Evolutionary conservation across 2,888 invertebrate genomes (phyloP).

Genomic region (Branchipolynoe longqiensis): DNA sequence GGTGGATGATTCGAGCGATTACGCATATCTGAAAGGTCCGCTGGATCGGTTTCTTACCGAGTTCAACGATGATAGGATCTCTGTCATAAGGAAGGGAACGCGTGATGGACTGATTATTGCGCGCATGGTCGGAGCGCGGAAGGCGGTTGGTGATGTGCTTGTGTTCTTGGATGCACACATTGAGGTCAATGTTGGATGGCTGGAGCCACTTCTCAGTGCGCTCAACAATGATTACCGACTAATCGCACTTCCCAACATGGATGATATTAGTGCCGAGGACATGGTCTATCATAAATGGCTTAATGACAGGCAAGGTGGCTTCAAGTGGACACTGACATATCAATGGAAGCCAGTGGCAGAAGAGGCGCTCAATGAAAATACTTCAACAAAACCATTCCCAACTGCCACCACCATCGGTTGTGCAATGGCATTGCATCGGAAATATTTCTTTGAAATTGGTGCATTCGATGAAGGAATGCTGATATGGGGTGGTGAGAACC

Average conservation of each 20-base stretch:
- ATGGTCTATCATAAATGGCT: conserved; percentile 57
- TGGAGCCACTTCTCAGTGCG: conserved; percentile 64
- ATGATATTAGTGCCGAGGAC: conserved; percentile 58
- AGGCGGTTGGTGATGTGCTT: conserved; percentile 60
- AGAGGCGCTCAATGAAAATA: not conserved
- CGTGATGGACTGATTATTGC: conserved; percentile 58
- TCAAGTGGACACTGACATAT: conserved; percentile 27
- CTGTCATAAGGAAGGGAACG: conserved; percentile 12
- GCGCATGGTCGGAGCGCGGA: conserved; percentile 51
- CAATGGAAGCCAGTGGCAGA: conserved; percentile 15
- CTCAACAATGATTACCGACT: conserved; percentile 51
- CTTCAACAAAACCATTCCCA: not conserved
- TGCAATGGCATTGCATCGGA: conserved; percentile 63
- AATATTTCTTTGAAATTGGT: conserved; percentile 64
- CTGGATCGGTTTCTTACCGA: conserved; percentile 55
- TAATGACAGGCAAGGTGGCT: not conserved
- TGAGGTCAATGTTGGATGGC: conserved; percentile 65
- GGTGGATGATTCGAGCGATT: conserved; percentile 65
- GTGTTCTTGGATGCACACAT: conserved; percentile 68
- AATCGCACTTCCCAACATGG: conserved; percentile 64
- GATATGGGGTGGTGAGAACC: conserved; percentile 68
- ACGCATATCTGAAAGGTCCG: conserved; percentile 60
- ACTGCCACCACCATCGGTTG: conserved; percentile 63
- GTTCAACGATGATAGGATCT: conserved; percentile 6
- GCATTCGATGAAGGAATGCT: conserved; percentile 65